These are phyloP conservation scores for Trilocha varians DNA, from an alignment of 2,888 invertebrate genomes.

Conservation along the genomic window DNA sequence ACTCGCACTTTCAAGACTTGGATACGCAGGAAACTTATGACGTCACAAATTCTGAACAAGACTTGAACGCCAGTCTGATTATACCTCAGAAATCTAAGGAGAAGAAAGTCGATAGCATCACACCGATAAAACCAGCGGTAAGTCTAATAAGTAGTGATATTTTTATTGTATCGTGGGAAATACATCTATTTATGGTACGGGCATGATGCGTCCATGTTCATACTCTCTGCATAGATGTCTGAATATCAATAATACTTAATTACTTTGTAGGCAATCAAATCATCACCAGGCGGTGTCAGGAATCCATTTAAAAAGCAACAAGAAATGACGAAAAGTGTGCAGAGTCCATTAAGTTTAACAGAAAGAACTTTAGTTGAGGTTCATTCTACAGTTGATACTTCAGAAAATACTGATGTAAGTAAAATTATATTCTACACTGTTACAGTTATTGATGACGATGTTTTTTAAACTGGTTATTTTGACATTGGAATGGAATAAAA, in stretches of 20 bases:
- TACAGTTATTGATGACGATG: no score
- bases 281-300: constrained; percentile 49
- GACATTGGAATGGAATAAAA: no score
- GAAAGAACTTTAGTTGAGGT: constrained; percentile 53
- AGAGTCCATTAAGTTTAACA: constrained; percentile 55
- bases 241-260: neutral
- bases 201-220: no score
- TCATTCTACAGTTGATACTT: constrained; percentile 26
- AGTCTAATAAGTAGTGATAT: constrained; percentile 22
- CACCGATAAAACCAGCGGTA: constrained; percentile 58
- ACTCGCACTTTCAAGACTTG: constrained; percentile 46
- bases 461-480: no score
- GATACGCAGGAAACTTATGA: constrained; percentile 57
- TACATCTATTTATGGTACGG: no score
- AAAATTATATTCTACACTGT: no score
- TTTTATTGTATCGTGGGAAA: neutral
- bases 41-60: constrained; percentile 42
- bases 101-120: constrained; percentile 41
- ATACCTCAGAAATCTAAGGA: constrained; percentile 52
- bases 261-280: constrained; percentile 50
- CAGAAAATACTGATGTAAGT: constrained; percentile 54
- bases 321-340: constrained; percentile 32
- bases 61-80: constrained; percentile 54
- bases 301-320: constrained; percentile 70
- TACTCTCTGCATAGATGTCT: no score